Base-by-base conservation (phyloP, 2,888 invertebrate genomes). In the Laothoe populi region DNA sequence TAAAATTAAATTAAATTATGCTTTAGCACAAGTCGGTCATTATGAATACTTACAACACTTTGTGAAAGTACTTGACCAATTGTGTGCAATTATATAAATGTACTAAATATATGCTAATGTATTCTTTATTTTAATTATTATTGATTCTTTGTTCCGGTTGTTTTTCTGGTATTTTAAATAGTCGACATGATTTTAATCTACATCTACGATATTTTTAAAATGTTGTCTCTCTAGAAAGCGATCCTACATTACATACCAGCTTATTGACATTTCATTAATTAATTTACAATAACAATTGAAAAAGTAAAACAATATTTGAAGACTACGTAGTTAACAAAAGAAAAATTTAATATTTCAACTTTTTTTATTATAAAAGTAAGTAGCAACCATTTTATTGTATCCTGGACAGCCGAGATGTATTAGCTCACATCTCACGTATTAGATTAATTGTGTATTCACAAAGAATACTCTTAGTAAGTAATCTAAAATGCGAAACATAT, bases 381-480 rank as follows among this genome's bases (percentile, higher is more conserved):
- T n/a, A n/a, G n/a, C n/a, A n/a, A n/a, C n/a, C n/a, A n/a, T 31
- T 2, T 4, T 31, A 2, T 31, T 31, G 31, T 5, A 19, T 4
- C 4, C 5, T 19, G 1, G 4, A 19, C 5, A 48, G 2, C n/a
- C 1, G 7, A 24, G 24, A 24, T 48, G 7, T 11, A 26, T 48
- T 26, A 13, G 10, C 5, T 38, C 4, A 38, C 38, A n/a, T 13
- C 24, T 16, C 26, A 48, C 45, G 21, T 11, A 16, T 16, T 13
- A 13, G n/a, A 35, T 35, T 21, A 35, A 53, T 53, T 53, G 10
- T 10, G 35, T 53, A 53, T 53, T 53, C 53, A 19, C 19, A 53
- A 53, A 35, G 53, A 31, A 53, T 16, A 26, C 31, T 49, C 16
- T 48, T 10, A 48, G 60, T 31, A 10, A 31, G 59, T 49, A 38